Percentiles rank a stretch among this genome's conserved stretches.
Evolutionary conservation across 2,888 invertebrate genomes (phyloP).

Genomic region (Epinotia nisella): DNA sequence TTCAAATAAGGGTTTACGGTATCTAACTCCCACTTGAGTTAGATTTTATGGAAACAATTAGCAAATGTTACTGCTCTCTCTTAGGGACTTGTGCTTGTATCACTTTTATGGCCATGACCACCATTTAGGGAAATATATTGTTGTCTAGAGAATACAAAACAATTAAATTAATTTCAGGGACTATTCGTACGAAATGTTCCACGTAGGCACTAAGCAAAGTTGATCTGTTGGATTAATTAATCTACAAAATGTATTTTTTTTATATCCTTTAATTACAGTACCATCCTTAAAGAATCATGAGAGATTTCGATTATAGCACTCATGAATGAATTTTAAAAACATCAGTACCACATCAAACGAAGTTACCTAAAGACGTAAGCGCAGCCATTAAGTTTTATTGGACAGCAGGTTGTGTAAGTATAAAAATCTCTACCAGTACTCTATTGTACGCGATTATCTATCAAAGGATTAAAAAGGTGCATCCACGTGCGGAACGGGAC

Average conservation of each 20-base stretch:
- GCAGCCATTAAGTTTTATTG: neutral
- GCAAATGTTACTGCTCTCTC: neutral
- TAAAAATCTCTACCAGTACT: neutral
- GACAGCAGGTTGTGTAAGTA: neutral
- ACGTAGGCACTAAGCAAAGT: slow-evolving; percentile 10
- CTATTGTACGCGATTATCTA: neutral
- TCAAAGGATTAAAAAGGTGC: neutral
- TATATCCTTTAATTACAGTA: slow-evolving; percentile 11
- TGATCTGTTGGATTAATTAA: slow-evolving; percentile 21
- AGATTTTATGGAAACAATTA: neutral
- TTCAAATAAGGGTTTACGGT: neutral
- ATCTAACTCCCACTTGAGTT: neutral
- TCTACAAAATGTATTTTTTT: slow-evolving; percentile 3
- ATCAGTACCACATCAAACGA: neutral
- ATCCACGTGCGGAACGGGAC: neutral
- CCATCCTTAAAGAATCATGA: neutral
- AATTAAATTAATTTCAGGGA: neutral
- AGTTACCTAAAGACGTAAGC: slow-evolving; percentile 7
- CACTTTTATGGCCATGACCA: slow-evolving; percentile 28
- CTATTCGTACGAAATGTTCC: neutral
- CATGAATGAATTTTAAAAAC: neutral
- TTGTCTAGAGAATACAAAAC: slow-evolving; percentile 32
- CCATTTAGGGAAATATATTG: slow-evolving; percentile 28
- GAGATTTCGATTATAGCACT: neutral
- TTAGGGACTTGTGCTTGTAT: neutral